phyloP scores from a whole-genome alignment of 1,140 invertebrate genomes.

The Nephotettix cincticeps region DNA sequence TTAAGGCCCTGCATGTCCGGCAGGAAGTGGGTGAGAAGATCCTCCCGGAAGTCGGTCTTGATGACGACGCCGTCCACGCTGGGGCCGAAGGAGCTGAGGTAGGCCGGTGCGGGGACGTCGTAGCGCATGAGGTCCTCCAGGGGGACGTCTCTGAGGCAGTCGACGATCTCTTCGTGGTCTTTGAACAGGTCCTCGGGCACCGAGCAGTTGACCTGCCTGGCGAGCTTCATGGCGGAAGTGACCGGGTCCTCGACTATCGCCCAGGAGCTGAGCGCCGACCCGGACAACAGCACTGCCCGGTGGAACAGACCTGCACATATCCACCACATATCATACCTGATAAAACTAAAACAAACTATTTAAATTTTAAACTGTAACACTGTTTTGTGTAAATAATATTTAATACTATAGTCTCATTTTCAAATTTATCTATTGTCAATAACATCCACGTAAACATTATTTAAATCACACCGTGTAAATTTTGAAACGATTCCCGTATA shows the following conservation, averaged over 20 bases:
- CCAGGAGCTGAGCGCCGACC: constrained; percentile 92
- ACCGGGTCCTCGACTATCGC: constrained; percentile 89
- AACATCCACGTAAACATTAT: too few species aligned
- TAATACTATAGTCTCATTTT: too few species aligned
- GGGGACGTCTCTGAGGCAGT: constrained; percentile 74
- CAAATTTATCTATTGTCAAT: too few species aligned
- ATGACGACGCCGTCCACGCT: constrained; percentile 86
- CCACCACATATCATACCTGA: too few species aligned
- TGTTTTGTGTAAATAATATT: too few species aligned
- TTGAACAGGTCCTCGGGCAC: constrained; percentile 73
- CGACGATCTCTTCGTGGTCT: constrained; percentile 77
- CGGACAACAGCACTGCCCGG: constrained; percentile 81
- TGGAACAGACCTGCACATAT: constrained; percentile 78
- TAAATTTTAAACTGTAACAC: too few species aligned
- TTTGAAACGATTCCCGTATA: too few species aligned
- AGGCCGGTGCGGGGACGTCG: constrained; percentile 79
- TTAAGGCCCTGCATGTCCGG: constrained; percentile 40
- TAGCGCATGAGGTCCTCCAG: constrained; percentile 74
- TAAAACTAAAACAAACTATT: too few species aligned
- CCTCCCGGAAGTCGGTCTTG: constrained; percentile 73
- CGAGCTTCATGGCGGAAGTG: constrained; percentile 80
- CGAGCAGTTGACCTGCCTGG: constrained; percentile 82
- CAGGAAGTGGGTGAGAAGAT: constrained; percentile 54
- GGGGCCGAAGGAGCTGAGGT: constrained; percentile 80
- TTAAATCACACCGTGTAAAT: too few species aligned